These are phyloP conservation scores for Amphimallon solstitiale DNA, from an alignment of 2,888 invertebrate genomes.

Conservation along the genomic window DNA sequence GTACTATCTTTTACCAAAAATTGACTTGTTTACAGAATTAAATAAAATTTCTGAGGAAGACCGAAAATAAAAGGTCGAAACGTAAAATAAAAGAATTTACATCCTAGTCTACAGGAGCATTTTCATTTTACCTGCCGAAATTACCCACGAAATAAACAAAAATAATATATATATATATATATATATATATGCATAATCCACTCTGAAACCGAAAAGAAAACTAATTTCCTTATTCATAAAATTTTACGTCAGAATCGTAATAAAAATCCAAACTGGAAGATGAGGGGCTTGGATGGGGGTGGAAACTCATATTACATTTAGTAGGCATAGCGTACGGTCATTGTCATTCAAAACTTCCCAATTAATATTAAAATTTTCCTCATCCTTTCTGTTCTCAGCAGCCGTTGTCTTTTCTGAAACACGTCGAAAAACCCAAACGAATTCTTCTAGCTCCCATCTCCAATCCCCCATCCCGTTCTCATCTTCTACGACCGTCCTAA, in stretches of 20 bases:
- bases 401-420: background rate
- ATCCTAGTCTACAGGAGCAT: too few relatives aligned
- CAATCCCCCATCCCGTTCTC: background rate
- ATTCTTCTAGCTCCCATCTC: background rate
- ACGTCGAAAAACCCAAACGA: conserved; percentile 8
- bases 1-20: too few relatives aligned
- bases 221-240: conserved; percentile 31
- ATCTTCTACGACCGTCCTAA: background rate
- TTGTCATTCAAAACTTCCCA: conserved; percentile 26
- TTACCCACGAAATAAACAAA: too few relatives aligned
- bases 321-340: conserved; percentile 3
- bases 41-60: too few relatives aligned
- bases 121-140: too few relatives aligned
- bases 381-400: background rate
- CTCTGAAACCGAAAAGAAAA: conserved; percentile 12
- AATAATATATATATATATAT: conserved; percentile 1
- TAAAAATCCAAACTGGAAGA: conserved; percentile 18
- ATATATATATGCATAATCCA: conserved; percentile 6
- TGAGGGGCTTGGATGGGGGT: too few relatives aligned
- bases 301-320: conserved; percentile 13
- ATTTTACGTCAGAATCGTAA: conserved; percentile 12
- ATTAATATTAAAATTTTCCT: conserved; percentile 32
- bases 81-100: too few relatives aligned
- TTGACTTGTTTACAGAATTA: too few relatives aligned
- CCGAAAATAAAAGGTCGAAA: too few relatives aligned